phyloP scores from a whole-genome alignment of 2,888 invertebrate species.

The Saturnia japonica region DNA sequence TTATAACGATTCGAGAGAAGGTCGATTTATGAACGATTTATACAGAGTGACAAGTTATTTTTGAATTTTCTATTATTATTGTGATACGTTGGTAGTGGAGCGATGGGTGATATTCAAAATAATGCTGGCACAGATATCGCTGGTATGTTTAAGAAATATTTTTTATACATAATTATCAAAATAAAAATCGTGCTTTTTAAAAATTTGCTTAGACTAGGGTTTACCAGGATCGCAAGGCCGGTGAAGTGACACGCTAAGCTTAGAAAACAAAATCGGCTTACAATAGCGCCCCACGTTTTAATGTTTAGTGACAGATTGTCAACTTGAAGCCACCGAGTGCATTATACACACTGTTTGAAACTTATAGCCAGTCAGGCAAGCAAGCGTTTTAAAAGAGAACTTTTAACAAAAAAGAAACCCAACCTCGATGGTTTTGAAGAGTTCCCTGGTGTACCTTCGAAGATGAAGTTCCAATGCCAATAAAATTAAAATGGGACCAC shows the following conservation, averaged over 20 bases:
- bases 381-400: no score
- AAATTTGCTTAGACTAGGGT: background rate
- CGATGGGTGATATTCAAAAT: slow-evolving; percentile 50
- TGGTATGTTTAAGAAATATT: slow-evolving; percentile 30
- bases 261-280: background rate
- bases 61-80: slow-evolving; percentile 25
- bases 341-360: no score
- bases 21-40: slow-evolving; percentile 38
- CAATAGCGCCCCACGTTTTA: no score
- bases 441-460: no score
- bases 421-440: no score
- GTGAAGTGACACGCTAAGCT: no score
- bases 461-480: no score
- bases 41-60: slow-evolving; percentile 37
- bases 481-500: no score
- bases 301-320: no score
- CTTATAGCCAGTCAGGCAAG: background rate
- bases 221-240: no score
- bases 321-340: no score
- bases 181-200: background rate
- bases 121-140: slow-evolving; percentile 35
- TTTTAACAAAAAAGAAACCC: no score
- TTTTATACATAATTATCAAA: background rate
- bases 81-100: slow-evolving; percentile 29
- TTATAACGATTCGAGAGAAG: slow-evolving; percentile 47